Conservation (phyloP, 2,113 vertebrate genomes). For the Aptenodytes forsteri region DNA sequence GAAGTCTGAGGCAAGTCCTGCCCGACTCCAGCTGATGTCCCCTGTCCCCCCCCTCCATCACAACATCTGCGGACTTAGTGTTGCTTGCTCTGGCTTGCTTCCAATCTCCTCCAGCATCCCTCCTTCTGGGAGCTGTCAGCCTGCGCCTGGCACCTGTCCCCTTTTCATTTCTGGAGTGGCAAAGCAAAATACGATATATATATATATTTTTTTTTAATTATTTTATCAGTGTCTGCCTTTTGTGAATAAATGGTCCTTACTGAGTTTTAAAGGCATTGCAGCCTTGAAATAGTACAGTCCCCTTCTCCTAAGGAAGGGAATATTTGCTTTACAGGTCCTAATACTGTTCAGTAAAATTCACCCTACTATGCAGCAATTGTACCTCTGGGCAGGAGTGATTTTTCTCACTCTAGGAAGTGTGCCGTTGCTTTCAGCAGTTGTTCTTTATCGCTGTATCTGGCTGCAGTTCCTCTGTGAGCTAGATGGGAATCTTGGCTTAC, state of each 20-base stretch:
- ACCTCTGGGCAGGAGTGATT: background rate
- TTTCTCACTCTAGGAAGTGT: background rate
- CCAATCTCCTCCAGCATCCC: background rate
- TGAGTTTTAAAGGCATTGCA: background rate
- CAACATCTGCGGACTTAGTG: background rate
- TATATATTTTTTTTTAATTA: background rate
- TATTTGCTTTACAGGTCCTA: background rate
- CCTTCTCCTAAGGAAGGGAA: background rate
- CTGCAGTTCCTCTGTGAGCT: background rate
- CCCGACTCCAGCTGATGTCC: rapidly evolving
- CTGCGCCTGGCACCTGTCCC: background rate
- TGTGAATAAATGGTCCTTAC: background rate
- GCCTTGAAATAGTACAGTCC: background rate
- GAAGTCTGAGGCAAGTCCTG: background rate
- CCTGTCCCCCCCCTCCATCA: background rate
- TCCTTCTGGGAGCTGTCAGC: background rate
- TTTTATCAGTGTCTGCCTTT: background rate
- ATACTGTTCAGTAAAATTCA: background rate
- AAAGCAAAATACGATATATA: background rate
- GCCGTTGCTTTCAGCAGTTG: rapidly evolving
- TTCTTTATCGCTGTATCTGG: background rate
- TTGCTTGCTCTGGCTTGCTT: background rate
- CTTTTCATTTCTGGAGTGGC: background rate
- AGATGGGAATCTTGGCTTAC: background rate
- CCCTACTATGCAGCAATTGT: background rate